Conservation (phyloP, 2,797 vertebrate genomes). For the Enteromius fasciolatus region DNA sequence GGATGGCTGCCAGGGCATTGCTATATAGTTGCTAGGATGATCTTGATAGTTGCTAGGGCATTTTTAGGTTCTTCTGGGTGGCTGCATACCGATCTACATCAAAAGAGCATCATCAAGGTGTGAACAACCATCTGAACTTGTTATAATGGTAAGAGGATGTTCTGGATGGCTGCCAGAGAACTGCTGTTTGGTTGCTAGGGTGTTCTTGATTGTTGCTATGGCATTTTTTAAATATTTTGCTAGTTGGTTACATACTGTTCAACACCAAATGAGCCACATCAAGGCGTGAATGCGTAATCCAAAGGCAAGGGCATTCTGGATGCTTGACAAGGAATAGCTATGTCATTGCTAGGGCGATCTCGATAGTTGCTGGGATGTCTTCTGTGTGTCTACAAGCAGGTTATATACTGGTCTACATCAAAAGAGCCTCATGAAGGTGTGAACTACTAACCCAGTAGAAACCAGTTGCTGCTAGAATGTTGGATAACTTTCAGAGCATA, state of each 20-base stretch:
- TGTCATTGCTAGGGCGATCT: background rate
- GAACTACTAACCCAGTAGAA: constrained; percentile 6
- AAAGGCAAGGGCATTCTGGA: background rate
- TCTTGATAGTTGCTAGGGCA: background rate
- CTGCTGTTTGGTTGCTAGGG: background rate
- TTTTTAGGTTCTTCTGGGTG: background rate
- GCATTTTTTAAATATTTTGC: background rate
- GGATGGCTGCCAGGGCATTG: background rate
- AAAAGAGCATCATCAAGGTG: background rate
- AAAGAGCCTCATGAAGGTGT: background rate
- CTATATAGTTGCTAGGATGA: background rate
- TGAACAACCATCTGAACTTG: background rate
- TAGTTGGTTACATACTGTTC: background rate
- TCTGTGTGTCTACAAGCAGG: background rate
- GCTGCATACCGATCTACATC: background rate
- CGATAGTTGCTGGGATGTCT: background rate
- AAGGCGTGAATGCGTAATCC: background rate
- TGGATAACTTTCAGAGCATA: background rate
- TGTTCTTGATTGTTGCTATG: background rate
- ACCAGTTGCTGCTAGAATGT: background rate
- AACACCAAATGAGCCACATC: background rate
- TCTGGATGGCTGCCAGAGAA: background rate
- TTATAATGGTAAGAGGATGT: background rate
- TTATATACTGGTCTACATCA: background rate
- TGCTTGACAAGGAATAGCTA: background rate